phyloP scores from a whole-genome alignment of 64 coral and sea anemone species.

The Montipora sp. region DNA sequence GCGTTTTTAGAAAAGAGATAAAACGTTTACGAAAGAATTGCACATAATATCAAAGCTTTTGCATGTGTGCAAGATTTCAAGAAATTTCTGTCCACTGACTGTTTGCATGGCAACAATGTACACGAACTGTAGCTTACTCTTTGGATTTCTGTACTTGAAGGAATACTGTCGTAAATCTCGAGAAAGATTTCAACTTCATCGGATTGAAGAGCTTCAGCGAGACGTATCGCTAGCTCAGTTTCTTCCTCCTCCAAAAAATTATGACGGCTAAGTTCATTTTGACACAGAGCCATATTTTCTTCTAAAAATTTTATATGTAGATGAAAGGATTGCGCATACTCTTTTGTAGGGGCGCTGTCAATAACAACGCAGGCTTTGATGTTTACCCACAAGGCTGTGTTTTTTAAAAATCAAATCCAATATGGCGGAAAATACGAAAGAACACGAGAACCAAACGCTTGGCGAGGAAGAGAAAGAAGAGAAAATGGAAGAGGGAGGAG shows the following conservation, averaged over 20 bases:
- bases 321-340: slow-evolving; percentile 30
- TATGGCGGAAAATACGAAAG: slow-evolving; percentile 95
- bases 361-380: neutral
- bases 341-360: neutral
- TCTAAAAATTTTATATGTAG: neutral
- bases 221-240: slow-evolving; percentile 61
- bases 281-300: slow-evolving; percentile 62
- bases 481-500: slow-evolving; percentile 45
- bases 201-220: slow-evolving; percentile 74
- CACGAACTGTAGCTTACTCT: slow-evolving; percentile 58
- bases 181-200: slow-evolving; percentile 94
- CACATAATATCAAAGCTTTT: no score
- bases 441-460: neutral
- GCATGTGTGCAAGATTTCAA: neutral
- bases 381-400: slow-evolving; percentile 61
- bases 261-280: slow-evolving; percentile 23
- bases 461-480: slow-evolving; percentile 41
- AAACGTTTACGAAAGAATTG: neutral
- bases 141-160: slow-evolving; percentile 61
- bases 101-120: slow-evolving; percentile 73
- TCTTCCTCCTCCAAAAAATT: slow-evolving; percentile 62
- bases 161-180: slow-evolving; percentile 96
- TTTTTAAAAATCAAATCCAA: slow-evolving; percentile 40
- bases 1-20: neutral
- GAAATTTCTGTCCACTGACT: neutral